Percentiles rank a stretch among this genome's conserved stretches.
These are phyloP conservation scores for Orthonevra nobilis DNA, from an alignment of 2,888 invertebrate species.

Conservation along the genomic window DNA sequence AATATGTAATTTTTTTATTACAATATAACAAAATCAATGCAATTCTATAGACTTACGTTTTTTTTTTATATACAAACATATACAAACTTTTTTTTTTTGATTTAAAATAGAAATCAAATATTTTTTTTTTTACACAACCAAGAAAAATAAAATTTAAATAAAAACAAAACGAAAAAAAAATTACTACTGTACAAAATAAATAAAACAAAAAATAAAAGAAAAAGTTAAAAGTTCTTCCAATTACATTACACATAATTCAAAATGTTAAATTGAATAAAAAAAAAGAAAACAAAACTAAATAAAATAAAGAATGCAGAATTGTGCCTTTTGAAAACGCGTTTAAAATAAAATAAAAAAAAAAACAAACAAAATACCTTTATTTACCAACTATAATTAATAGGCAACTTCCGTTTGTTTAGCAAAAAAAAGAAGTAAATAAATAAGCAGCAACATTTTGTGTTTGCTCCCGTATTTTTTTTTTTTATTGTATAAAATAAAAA, in stretches of 20 bases:
- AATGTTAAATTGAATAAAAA: constrained; percentile 9
- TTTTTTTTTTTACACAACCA: constrained; percentile 36
- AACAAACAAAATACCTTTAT: too few species aligned
- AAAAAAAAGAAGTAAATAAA: constrained; percentile 5
- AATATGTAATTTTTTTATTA: constrained; percentile 44
- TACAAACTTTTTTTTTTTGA: constrained; percentile 61
- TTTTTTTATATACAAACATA: constrained; percentile 45
- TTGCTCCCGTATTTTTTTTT: not conserved
- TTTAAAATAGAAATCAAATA: constrained; percentile 51
- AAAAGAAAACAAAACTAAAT: constrained; percentile 8
- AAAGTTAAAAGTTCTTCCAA: constrained; percentile 54
- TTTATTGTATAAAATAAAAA: constrained; percentile 1
- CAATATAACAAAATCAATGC: constrained; percentile 59
- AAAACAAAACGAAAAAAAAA: constrained; percentile 25
- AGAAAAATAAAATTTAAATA: constrained; percentile 32
- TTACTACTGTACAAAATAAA: constrained; percentile 65
- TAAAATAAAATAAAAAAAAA: too few species aligned
- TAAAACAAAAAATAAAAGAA: constrained; percentile 11
- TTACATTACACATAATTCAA: too few species aligned
- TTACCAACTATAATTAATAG: constrained; percentile 13
- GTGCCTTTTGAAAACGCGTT: constrained; percentile 68
- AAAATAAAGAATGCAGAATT: constrained; percentile 57
- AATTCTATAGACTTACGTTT: constrained; percentile 62
- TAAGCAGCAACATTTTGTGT: constrained; percentile 39
- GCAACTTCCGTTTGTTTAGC: constrained; percentile 2